phyloP scores from a whole-genome alignment of 1,140 invertebrate species.

The Temnothorax longispinosus region DNA sequence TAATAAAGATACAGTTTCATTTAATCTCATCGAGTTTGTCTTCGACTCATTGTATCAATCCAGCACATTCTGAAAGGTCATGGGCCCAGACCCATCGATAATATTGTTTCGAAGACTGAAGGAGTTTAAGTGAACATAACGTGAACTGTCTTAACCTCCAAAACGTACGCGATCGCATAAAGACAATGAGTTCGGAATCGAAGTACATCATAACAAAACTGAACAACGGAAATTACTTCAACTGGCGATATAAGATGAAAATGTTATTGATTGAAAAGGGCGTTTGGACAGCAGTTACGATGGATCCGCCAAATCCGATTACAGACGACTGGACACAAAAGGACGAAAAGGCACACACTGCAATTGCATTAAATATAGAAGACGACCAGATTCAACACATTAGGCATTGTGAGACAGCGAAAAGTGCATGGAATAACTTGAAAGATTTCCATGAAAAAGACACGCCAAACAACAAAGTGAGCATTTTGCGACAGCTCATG shows the following conservation, averaged over 20 bases:
- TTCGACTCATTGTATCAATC: too few species aligned
- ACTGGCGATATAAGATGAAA: conserved; percentile 10
- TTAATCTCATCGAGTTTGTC: too few species aligned
- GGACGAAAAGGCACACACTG: conserved; percentile 2
- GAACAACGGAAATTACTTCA: conserved; percentile 16
- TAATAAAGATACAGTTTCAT: too few species aligned
- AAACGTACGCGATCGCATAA: not conserved
- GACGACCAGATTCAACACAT: conserved; percentile 26
- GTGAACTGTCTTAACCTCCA: not conserved
- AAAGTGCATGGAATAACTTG: conserved; percentile 15
- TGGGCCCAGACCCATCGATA: conserved; percentile 11
- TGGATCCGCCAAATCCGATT: conserved; percentile 1
- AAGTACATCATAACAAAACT: conserved; percentile 1
- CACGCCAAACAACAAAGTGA: not conserved
- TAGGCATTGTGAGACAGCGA: not conserved
- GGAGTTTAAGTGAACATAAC: not conserved
- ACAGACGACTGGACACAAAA: not conserved
- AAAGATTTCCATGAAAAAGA: conserved; percentile 1
- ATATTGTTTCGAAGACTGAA: not conserved
- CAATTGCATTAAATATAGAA: conserved; percentile 25
- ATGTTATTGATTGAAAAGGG: conserved; percentile 4
- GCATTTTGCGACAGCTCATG: conserved; percentile 23
- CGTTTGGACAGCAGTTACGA: not conserved
- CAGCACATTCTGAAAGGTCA: too few species aligned
- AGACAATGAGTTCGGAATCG: conserved; percentile 17